Percentiles rank a stretch among this genome's conserved stretches.
Evolutionary conservation across 2,797 vertebrate species (phyloP).

Genomic region (Thamnophis elegans): DNA sequence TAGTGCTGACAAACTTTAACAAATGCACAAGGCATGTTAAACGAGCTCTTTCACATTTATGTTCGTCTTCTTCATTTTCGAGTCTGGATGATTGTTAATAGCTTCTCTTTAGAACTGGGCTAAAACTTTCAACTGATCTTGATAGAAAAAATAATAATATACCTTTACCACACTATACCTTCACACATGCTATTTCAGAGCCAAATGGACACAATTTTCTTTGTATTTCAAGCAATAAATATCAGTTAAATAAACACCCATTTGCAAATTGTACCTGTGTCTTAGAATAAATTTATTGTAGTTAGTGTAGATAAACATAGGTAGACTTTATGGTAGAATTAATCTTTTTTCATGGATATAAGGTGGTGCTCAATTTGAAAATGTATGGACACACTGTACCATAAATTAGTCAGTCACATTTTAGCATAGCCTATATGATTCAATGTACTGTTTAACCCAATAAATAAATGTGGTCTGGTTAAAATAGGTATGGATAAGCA

Average conservation of each 20-base stretch:
- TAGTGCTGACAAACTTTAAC: neutral
- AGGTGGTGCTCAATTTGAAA: neutral
- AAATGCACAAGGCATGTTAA: neutral
- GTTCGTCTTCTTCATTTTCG: neutral
- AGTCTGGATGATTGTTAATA: neutral
- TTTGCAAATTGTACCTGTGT: neutral
- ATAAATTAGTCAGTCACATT: neutral
- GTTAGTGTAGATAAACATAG: neutral
- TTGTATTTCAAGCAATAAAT: neutral
- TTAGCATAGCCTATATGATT: neutral
- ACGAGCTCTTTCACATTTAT: neutral
- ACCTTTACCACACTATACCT: neutral
- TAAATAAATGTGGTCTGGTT: neutral
- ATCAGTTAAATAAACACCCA: neutral
- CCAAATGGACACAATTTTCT: neutral
- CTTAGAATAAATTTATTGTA: neutral
- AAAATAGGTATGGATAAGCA: neutral
- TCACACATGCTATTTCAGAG: neutral
- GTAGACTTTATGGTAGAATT: neutral
- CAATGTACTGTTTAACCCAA: neutral
- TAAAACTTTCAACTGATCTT: neutral
- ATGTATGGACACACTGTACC: neutral
- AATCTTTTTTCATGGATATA: neutral
- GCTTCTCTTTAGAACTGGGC: neutral
- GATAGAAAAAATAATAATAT: neutral